Evolutionary conservation across 2,888 invertebrate species (phyloP), one percentile per base, ranked within the genome.

Genomic region (Hesperia comma): DNA sequence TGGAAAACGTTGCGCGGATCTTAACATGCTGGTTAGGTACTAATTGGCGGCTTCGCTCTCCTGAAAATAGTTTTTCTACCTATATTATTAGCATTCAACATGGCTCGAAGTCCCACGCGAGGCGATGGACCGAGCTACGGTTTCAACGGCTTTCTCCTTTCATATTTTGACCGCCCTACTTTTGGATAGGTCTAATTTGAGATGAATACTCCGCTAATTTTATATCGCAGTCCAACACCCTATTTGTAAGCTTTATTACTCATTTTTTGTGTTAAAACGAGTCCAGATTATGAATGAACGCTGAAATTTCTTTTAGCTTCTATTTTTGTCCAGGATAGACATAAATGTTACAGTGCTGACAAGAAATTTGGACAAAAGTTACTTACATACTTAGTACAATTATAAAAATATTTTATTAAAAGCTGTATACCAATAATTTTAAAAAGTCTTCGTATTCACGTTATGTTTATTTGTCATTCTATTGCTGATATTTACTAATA

Each of bases 141-240:
- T 63, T 63, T 68, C 64, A 67, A 26, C 40, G 51, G 19, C 66
- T 37, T 51, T 56, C 64, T 62, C 51, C 62, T 69, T 66, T 66
- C 49, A 63, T 57, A 68, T 68, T 69, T 53, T 63, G 54, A 63
- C 63, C 66, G 70, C 40, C 56, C 71, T 19, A 63, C 40, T 67
- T 68, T 37, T 58, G 10, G 55, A 63, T 70, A 63, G 53, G 43
- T 66, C 66, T 70, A 70, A 68, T 68, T 70, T 66, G 43, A 63
- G 62, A 56, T 53, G 66, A 67, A 46, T 66, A 64, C 37, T 51
- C n/a, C 19, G 51, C 21, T 37, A 61, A 51, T 61, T 51, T 46
- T 32, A 32, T 49, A 10, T 49, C 26, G 33, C 19, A 17, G 41
- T 54, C 15, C 17, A 21, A 55, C 15, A 37, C 53, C 17, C 40